phyloP scores from a whole-genome alignment of 2,797 vertebrate species.

The Chaunax sp. region DNA sequence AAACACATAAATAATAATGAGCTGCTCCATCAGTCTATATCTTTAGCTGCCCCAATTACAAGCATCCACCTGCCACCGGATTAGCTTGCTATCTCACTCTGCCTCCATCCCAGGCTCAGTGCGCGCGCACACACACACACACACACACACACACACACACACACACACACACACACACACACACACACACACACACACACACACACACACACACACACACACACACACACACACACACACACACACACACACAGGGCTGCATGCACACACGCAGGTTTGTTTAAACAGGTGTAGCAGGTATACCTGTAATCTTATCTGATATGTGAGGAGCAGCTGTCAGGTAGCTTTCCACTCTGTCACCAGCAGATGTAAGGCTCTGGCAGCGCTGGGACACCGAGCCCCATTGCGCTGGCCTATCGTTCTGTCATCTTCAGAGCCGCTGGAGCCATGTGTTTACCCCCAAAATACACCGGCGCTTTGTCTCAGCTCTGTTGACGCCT shows the following conservation, averaged over 20 bases:
- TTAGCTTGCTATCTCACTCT: slow-evolving; percentile 52
- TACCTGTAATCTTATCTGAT: slow-evolving; percentile 79
- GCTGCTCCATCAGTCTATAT: slow-evolving; percentile 62
- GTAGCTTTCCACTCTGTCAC: slow-evolving; percentile 60
- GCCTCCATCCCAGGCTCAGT: slow-evolving; percentile 25
- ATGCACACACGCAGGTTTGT: slow-evolving; percentile 33
- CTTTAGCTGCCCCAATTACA: slow-evolving; percentile 65
- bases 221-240: slow-evolving; percentile 7
- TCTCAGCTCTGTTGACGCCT: slow-evolving; percentile 73
- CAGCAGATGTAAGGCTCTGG: slow-evolving; percentile 49
- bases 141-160: slow-evolving; percentile 6
- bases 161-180: slow-evolving; percentile 1
- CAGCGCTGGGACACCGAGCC: slow-evolving; percentile 6
- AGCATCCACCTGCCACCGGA: slow-evolving; percentile 68
- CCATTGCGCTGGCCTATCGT: slow-evolving; percentile 40
- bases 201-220: slow-evolving; percentile 30
- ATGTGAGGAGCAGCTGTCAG: slow-evolving; percentile 77
- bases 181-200: not conserved
- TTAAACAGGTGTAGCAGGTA: slow-evolving; percentile 72
- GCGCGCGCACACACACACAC: slow-evolving; percentile 28
- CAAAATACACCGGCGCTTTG: slow-evolving; percentile 64
- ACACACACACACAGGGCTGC: slow-evolving; percentile 27
- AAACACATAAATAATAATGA: slow-evolving; percentile 71
- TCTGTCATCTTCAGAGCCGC: slow-evolving; percentile 62
- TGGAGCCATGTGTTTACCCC: slow-evolving; percentile 69